Base-by-base conservation (phyloP, 2,797 vertebrate genomes). In the Tolypeutes matacus region DNA sequence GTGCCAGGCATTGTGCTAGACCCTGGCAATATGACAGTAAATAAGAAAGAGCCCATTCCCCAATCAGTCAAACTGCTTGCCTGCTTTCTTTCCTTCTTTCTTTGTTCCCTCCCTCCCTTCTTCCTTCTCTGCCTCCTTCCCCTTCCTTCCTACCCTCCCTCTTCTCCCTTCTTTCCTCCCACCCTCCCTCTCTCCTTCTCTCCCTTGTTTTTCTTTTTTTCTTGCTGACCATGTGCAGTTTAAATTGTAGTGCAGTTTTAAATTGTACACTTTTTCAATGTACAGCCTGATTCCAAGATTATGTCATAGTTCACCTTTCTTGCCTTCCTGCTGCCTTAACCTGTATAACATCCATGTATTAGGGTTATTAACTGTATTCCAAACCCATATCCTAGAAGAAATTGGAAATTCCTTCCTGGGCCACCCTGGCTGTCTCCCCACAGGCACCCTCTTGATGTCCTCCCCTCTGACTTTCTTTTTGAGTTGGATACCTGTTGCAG, bases 71-170 rank as follows among this genome's bases (percentile, higher is more conserved):
- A 27, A 72, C 17, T 20, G 17, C 20, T 56, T 20, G 53, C 17
- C 17, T 56, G 17, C 18, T 56, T 56, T 2, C 17, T 36, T 12
- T 13, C 0, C n/a, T 64, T 8, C 7, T 20, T 36, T 21, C 5
- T 6, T 6, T 25, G 1, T 7, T 14, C 0, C 10, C 0, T 12
- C 1, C 42, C 1, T 2, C 7, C 18, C 21, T 5, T 6, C 36
- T 23, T 31, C 9, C 6, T 2, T 25, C 21, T 29, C 17, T 13
- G 3, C 34, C 7, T 25, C 21, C 4, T 11, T 21, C 5, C 20
- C 3, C 3, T 20, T 10, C 5, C 21, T 7, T 0, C 49, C 14
- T 11, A 27, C 20, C 10, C 29, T 8, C 31, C 2, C 3, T 18
- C 36, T 8, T 46, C 46, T 46, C 11, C 4, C 27, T 10, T 8